Evolutionary conservation across 2,113 vertebrate genomes (phyloP), one percentile per base, ranked within the genome.

Genomic region (Bufo gargarizans): DNA sequence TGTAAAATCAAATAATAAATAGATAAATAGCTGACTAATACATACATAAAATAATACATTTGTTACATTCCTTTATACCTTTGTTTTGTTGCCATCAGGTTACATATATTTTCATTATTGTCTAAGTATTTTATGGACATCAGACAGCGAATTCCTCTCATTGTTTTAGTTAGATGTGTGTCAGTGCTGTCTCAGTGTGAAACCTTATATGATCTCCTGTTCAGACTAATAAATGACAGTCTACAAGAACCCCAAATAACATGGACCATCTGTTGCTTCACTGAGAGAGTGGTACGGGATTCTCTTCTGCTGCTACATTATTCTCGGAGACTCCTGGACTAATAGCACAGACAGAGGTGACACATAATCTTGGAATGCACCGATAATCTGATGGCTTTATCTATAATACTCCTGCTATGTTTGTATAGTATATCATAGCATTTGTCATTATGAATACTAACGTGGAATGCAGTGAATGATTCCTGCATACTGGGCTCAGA

Each of bases 181-280:
- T 33, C 6, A 58, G 55, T 45, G 49, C 33, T 58, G 49, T 79
- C 33, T 20, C 67, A 50, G 43, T 58, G 67, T 61, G 56, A 82
- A 83, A 88, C 59, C 67, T 83, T 59, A 88, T 47, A 88, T 74
- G 56, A 83, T 88, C 82, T 88, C 59, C 79, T 20, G 58, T 82
- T 50, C 55, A 88, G 86, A 65, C 71, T 76, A 77, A 82, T 88
- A 88, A 76, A 82, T 83, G 79, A 65, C 86, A 88, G 69, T 61
- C 56, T 74, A 16, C 69, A 83, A 83, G 69, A 22, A 65, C 33
- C 53, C 71, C 45, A 83, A 83, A 88, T 88, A 83, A 33, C 80
- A 88, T 83, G 71, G 56, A 88, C 76, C 86, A 88, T 88, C 86
- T 88, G 86, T 88, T 83, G 69, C 45, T 7, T 83, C 43, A 50